Percentiles rank a stretch among this genome's conserved stretches.
Evolutionary conservation across 2,888 invertebrate species (phyloP).

Genomic region (Falcaria lacertinaria): DNA sequence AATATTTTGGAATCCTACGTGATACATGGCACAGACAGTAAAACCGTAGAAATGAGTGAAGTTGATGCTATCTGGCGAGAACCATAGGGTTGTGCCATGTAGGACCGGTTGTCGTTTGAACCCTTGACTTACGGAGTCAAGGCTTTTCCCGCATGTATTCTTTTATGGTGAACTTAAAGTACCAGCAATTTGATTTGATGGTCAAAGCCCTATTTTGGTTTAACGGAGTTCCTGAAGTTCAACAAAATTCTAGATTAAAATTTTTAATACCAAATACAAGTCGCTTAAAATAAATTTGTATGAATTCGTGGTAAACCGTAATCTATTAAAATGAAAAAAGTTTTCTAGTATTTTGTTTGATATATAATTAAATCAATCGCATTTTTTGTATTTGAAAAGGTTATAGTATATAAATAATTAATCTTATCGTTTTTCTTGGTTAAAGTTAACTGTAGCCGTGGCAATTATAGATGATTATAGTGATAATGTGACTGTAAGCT

Average conservation of each 20-base stretch:
- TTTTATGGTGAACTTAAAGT: constrained; percentile 15
- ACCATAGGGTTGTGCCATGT: constrained; percentile 10
- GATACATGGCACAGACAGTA: constrained; percentile 26
- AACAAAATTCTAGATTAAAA: no score
- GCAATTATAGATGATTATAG: neutral
- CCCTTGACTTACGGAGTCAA: constrained; percentile 29
- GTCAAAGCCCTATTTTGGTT: neutral
- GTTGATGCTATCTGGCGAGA: constrained; percentile 30
- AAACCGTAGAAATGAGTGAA: constrained; percentile 15
- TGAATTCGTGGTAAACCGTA: no score
- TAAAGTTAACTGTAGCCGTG: no score
- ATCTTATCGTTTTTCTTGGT: no score
- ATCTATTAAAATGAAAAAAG: no score
- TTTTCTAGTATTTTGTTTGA: no score
- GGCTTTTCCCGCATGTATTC: constrained; percentile 27
- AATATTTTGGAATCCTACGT: constrained; percentile 29
- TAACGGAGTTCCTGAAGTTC: no score
- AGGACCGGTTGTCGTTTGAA: constrained; percentile 58
- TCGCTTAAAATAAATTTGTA: no score
- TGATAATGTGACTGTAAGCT: neutral
- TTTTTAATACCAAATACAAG: no score
- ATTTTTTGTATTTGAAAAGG: no score
- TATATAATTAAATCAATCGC: no score
- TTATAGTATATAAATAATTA: no score
- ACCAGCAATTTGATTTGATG: neutral